phyloP scores from a whole-genome alignment of 2,113 vertebrate species.

The Limnothrissa miodon region DNA sequence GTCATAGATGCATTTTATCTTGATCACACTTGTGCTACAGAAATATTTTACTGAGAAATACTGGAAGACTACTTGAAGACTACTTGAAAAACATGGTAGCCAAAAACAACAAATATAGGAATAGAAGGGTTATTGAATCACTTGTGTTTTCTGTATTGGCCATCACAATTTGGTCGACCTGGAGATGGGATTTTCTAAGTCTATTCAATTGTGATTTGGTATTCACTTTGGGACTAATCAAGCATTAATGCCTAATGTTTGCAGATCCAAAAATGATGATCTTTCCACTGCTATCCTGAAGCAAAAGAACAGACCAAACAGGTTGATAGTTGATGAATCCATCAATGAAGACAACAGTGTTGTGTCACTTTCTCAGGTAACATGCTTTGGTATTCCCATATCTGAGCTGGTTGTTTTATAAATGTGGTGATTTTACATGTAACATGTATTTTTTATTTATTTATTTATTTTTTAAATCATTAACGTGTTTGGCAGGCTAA shows the following conservation, averaged over 20 bases:
- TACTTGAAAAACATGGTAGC: no score
- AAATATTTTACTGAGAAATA: no score
- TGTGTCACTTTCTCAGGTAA: slow-evolving; percentile 95
- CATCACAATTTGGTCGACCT: no score
- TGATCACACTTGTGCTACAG: no score
- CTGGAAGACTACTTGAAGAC: no score
- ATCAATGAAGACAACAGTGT: slow-evolving; percentile 99
- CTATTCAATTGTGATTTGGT: no score
- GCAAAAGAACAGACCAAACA: slow-evolving; percentile 97
- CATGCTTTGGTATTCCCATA: not conserved
- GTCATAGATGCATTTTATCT: not conserved
- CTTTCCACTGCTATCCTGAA: slow-evolving; percentile 97
- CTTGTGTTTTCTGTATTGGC: no score
- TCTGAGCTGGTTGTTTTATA: not conserved
- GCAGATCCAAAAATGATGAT: slow-evolving; percentile 93
- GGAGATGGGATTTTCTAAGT: no score
- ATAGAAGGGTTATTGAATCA: no score
- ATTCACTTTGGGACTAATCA: not conserved
- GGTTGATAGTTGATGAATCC: slow-evolving; percentile 97
- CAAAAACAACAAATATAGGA: no score
- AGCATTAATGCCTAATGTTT: not conserved
- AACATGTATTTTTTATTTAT: not conserved
- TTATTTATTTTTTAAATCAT: no score
- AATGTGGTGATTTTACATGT: not conserved
- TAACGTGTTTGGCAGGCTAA: slow-evolving; percentile 76